Evolutionary conservation across 1,140 invertebrate species (phyloP).

Genomic region (Drosophila cardini): DNA sequence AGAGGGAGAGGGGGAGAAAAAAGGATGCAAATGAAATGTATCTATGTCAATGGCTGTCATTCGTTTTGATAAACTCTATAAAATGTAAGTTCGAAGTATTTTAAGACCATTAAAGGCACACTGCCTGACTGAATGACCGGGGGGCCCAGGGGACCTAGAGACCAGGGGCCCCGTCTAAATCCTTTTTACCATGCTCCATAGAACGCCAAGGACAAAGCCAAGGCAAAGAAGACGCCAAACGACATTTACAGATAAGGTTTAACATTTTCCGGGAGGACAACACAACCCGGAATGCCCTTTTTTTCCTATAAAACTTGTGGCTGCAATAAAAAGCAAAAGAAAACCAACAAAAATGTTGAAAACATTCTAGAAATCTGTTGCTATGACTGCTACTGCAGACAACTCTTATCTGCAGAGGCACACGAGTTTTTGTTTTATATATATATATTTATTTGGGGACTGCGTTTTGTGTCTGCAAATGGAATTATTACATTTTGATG

Average conservation of each 20-base stretch:
- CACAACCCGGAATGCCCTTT: conserved; percentile 9
- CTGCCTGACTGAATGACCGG: not conserved
- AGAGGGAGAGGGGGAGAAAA: too few species aligned
- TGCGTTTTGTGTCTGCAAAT: conserved; percentile 61
- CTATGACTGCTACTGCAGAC: conserved; percentile 45
- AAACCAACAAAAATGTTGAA: conserved; percentile 11
- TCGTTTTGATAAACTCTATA: conserved; percentile 74
- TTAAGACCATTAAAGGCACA: conserved; percentile 70
- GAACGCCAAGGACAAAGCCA: not conserved
- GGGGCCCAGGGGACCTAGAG: not conserved
- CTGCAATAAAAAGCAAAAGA: conserved; percentile 66
- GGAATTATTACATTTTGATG: conserved; percentile 80
- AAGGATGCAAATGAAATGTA: conserved; percentile 78
- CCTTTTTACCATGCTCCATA: conserved; percentile 42
- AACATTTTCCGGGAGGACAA: conserved; percentile 39
- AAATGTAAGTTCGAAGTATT: conserved; percentile 62
- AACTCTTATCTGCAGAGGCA: conserved; percentile 67
- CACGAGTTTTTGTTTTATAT: conserved; percentile 34
- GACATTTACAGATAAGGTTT: conserved; percentile 76
- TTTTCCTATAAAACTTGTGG: conserved; percentile 81
- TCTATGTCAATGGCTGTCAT: conserved; percentile 75
- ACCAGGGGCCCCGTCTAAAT: conserved; percentile 54
- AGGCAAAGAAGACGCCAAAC: conserved; percentile 34
- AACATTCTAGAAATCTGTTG: conserved; percentile 62
- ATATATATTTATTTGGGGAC: not conserved